Percentiles rank a stretch among this genome's conserved stretches.
These are phyloP conservation scores for Chlorops oryzae DNA, from an alignment of 1,140 invertebrate species.

Conservation along the genomic window DNA sequence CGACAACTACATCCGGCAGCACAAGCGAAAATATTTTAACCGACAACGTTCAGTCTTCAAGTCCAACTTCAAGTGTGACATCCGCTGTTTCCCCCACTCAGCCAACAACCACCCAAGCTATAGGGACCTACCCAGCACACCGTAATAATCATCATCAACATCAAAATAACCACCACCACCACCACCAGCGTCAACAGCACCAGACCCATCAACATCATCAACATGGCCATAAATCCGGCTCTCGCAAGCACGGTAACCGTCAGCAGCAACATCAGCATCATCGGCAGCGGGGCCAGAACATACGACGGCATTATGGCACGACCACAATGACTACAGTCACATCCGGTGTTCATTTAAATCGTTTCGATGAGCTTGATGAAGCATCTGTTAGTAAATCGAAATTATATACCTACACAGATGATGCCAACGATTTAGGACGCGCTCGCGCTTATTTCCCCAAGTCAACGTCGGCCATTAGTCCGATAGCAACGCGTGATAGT, in stretches of 20 bases:
- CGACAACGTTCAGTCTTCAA: background rate
- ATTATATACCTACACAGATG: background rate
- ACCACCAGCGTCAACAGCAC: constrained; percentile 12
- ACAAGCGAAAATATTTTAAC: too few relatives aligned
- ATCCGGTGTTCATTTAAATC: constrained; percentile 13
- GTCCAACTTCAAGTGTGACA: background rate
- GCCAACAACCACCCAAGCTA: background rate
- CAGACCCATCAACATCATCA: constrained; percentile 13
- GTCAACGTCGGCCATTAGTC: constrained; percentile 10
- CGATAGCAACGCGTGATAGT: constrained; percentile 38
- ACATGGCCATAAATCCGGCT: too few relatives aligned
- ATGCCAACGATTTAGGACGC: background rate
- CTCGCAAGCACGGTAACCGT: constrained; percentile 12
- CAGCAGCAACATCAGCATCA: constrained; percentile 30
- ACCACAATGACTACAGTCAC: background rate
- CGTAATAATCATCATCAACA: constrained; percentile 22
- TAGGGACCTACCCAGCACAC: constrained; percentile 2
- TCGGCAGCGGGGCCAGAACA: constrained; percentile 1
- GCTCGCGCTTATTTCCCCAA: constrained; percentile 2
- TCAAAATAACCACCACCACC: constrained; percentile 23
- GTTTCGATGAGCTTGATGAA: constrained; percentile 14
- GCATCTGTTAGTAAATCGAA: constrained; percentile 1
- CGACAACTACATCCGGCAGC: constrained; percentile 1
- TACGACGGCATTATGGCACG: background rate
- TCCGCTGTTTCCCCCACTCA: background rate